Conservation (phyloP, 2,888 invertebrate species). For the Drosophila seclusa region DNA sequence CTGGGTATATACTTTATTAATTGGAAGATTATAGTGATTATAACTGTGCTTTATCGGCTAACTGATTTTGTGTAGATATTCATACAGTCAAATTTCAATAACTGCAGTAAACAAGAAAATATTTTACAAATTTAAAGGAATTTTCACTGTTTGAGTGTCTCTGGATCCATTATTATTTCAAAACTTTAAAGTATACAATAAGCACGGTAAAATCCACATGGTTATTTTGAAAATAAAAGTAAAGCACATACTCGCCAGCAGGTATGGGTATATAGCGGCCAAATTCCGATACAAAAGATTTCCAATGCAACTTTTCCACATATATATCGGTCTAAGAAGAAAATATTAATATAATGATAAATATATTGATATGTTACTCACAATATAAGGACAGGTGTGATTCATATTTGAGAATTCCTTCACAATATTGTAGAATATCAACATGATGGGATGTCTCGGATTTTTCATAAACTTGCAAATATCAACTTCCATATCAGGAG, state of each 20-base stretch:
- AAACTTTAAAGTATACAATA: neutral
- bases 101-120: neutral
- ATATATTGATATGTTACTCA: neutral
- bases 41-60: neutral
- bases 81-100: neutral
- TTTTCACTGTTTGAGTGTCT: neutral
- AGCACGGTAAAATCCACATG: neutral
- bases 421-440: fast-evolving
- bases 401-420: neutral
- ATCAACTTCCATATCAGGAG: neutral
- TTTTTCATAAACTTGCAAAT: neutral
- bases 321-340: conserved; percentile 22
- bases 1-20: neutral
- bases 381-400: neutral
- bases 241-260: conserved; percentile 26
- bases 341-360: neutral
- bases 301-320: conserved; percentile 14
- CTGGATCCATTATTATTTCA: neutral
- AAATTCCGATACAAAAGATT: conserved; percentile 1
- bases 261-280: conserved; percentile 5
- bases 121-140: neutral
- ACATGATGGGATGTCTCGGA: neutral
- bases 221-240: fast-evolving
- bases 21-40: neutral
- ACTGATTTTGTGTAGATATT: neutral